Evolutionary conservation across 2,888 invertebrate genomes (phyloP).

Genomic region (Andrena camellia): DNA sequence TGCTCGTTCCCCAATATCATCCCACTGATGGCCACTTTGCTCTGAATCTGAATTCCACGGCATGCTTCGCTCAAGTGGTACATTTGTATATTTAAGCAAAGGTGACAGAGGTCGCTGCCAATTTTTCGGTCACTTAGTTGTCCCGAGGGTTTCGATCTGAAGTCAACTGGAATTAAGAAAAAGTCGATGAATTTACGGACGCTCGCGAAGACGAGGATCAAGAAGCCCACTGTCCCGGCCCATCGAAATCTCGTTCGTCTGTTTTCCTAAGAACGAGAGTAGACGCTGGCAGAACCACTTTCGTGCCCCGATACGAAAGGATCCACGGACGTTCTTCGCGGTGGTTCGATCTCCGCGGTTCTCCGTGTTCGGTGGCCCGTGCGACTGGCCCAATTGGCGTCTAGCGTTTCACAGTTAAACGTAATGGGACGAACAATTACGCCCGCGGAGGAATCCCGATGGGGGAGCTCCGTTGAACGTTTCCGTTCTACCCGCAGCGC

Average conservation of each 20-base stretch:
- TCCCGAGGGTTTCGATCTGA: not conserved
- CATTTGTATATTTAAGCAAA: too few relatives aligned
- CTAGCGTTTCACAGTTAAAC: slow-evolving; percentile 64
- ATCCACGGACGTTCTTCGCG: not conserved
- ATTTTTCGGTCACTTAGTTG: not conserved
- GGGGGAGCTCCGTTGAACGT: slow-evolving; percentile 54
- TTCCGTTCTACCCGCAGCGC: slow-evolving; percentile 57
- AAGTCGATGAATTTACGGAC: too few relatives aligned
- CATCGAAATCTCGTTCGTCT: not conserved
- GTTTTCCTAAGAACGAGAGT: slow-evolving; percentile 47
- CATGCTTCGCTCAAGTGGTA: not conserved
- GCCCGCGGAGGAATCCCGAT: slow-evolving; percentile 62
- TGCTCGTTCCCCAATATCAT: too few relatives aligned
- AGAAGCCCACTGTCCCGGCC: too few relatives aligned
- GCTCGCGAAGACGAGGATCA: too few relatives aligned
- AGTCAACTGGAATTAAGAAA: too few relatives aligned
- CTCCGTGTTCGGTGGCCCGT: slow-evolving; percentile 50
- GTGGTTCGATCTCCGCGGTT: slow-evolving; percentile 38
- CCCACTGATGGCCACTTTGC: too few relatives aligned
- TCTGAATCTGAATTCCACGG: too few relatives aligned
- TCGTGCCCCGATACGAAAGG: slow-evolving; percentile 30
- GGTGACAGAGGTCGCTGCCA: too few relatives aligned
- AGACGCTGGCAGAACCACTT: slow-evolving; percentile 48
- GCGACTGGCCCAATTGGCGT: slow-evolving; percentile 60
- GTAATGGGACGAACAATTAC: slow-evolving; percentile 69